phyloP scores from a whole-genome alignment of 2,888 invertebrate species.

The Anoplius nigerrimus region DNA sequence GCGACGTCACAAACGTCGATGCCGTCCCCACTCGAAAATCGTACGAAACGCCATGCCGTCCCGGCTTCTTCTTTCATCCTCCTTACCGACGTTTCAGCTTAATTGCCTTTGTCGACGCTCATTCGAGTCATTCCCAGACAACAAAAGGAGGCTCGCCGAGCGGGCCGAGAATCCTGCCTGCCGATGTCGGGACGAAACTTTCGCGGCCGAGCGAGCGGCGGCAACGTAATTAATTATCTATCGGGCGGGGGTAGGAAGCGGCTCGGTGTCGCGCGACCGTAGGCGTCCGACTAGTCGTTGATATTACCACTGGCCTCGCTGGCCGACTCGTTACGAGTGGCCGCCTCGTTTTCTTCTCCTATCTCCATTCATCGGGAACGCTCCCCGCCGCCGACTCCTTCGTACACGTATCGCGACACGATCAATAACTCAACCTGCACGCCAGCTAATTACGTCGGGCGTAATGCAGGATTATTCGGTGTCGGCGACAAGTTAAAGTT shows the following conservation, averaged over 20 bases:
- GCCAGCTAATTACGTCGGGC: too few species aligned
- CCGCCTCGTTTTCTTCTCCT: conserved; percentile 15
- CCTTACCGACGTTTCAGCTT: too few species aligned
- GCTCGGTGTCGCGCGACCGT: neutral
- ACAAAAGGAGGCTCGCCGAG: neutral
- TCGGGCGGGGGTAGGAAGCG: conserved; percentile 38
- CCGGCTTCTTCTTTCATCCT: too few species aligned
- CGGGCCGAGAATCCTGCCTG: neutral
- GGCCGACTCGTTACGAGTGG: conserved; percentile 18
- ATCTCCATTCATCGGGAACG: conserved; percentile 7
- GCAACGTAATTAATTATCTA: conserved; percentile 56
- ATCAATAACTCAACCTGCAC: too few species aligned
- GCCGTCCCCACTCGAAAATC: too few species aligned
- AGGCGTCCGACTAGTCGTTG: conserved; percentile 26
- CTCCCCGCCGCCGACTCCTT: conserved; percentile 7
- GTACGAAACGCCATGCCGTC: too few species aligned
- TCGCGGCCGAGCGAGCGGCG: conserved; percentile 14
- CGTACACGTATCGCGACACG: too few species aligned
- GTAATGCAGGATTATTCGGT: too few species aligned
- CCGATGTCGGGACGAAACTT: conserved; percentile 33
- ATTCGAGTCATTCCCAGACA: conserved; percentile 12
- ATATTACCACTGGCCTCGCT: conserved; percentile 44
- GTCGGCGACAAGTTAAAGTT: too few species aligned
- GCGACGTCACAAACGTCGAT: too few species aligned
- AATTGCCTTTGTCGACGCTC: too few species aligned